A percentile compares a stretch with the other conserved stretches of the same genome.
Conservation (phyloP, 2,113 vertebrate species). For the Mungos mungo region DNA sequence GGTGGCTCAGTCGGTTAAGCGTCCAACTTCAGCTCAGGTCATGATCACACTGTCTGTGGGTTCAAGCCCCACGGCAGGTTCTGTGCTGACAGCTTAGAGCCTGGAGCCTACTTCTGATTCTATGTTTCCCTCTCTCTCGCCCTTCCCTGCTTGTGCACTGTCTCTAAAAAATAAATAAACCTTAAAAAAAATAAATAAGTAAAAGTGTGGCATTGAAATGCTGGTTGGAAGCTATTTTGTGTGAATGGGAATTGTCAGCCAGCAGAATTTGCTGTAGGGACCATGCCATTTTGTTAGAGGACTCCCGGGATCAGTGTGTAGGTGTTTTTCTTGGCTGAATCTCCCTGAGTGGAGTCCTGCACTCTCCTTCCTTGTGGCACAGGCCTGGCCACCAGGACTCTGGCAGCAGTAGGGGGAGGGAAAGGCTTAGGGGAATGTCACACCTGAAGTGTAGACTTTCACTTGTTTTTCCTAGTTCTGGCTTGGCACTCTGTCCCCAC, state of each 20-base stretch:
- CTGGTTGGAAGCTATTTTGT: background rate
- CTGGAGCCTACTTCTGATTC: no score
- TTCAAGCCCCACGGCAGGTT: no score
- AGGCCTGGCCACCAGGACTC: background rate
- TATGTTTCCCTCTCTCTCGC: no score
- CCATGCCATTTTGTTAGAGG: background rate
- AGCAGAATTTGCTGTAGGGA: background rate
- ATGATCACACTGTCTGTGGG: no score
- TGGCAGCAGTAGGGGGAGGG: background rate
- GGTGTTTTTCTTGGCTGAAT: background rate
- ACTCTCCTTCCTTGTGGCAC: background rate
- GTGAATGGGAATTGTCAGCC: background rate
- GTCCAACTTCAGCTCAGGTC: no score
- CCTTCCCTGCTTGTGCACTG: no score
- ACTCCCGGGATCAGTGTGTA: background rate
- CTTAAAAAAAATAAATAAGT: background rate
- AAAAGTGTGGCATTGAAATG: background rate
- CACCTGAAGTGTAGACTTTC: background rate
- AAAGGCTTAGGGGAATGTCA: rapidly evolving
- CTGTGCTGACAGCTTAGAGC: no score
- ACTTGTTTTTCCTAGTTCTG: background rate
- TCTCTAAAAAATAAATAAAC: no score
- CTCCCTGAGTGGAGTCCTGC: background rate
- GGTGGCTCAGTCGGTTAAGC: no score
- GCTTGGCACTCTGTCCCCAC: no score